These are phyloP conservation scores for Karalla daura DNA, from an alignment of 2,797 vertebrate species.

Conservation along the genomic window DNA sequence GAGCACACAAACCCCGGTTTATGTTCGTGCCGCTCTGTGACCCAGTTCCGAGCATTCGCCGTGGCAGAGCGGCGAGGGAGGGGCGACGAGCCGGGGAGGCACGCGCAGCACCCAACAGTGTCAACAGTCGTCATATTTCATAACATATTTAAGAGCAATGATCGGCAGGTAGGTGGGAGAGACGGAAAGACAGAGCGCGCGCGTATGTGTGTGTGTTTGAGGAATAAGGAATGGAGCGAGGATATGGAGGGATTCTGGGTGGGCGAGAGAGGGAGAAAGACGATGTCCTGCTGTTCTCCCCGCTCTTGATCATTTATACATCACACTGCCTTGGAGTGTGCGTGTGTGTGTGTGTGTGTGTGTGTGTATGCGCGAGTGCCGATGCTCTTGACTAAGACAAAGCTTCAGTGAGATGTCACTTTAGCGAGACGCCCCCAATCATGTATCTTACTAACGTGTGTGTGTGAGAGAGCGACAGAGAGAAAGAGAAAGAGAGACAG, in stretches of 20 bases:
- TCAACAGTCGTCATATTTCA: constrained; percentile 69
- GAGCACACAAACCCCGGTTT: constrained; percentile 30
- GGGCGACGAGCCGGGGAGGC: constrained; percentile 43
- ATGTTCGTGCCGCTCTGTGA: constrained; percentile 63
- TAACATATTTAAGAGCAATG: constrained; percentile 71
- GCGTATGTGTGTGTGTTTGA: neutral
- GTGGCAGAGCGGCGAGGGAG: constrained; percentile 55
- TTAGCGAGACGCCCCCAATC: constrained; percentile 46
- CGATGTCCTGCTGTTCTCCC: constrained; percentile 69
- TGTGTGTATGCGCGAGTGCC: constrained; percentile 17
- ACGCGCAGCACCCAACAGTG: constrained; percentile 49
- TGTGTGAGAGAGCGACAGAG: constrained; percentile 3
- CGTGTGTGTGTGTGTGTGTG: neutral
- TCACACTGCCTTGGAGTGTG: constrained; percentile 53
- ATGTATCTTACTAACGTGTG: constrained; percentile 39
- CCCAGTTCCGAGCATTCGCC: constrained; percentile 60
- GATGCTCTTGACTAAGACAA: constrained; percentile 46
- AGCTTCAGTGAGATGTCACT: constrained; percentile 63
- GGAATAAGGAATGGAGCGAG: constrained; percentile 9
- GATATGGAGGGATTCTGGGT: constrained; percentile 41
- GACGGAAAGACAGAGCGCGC: constrained; percentile 21
- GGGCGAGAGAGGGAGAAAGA: constrained; percentile 48
- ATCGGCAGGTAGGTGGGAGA: constrained; percentile 51
- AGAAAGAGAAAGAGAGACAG: neutral
- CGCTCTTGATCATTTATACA: constrained; percentile 80